Evolutionary conservation across 2,888 invertebrate genomes (phyloP), one percentile per base, ranked within the genome.

Genomic region (Biston betularia): DNA sequence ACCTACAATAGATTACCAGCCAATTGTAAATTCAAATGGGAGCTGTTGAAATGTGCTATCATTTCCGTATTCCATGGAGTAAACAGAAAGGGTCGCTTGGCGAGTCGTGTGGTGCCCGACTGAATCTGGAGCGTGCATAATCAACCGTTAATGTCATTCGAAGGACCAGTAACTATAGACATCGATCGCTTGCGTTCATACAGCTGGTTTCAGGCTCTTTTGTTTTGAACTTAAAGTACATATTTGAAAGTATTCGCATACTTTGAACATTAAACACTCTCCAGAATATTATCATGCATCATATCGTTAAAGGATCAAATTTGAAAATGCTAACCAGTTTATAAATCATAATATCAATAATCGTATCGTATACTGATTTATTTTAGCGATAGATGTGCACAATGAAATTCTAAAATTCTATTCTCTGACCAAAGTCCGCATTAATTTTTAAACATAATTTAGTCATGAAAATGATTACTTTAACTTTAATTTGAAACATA

Each of bases 91-190:
- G 79, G 76, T 68, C 59, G 79, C 74, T 73, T 74, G 75, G 33
- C 77, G 76, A 79, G 78, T 89, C 88, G 86, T 87, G 88, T 85
- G 77, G 74, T 77, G 81, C 73, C 83, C 83, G 85, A 85, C 87
- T 82, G 89, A 87, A 91, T 90, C 88, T 90, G 86, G 92, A 91
- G 90, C 93, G 89, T 85, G 88, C 88, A 92, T 91, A 92, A 92
- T 91, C 87, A 87, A 87, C 90, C 89, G 89, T 91, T 92, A 90
- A 93, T 91, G 67, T 52, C 34, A 60, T 56, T 59, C 67, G 49
- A 63, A 63, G 67, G 63, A 68, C 63, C 54, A 63, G 48, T 49
- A n/a, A 48, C 24, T 38, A 52, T 55, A 52, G 34, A 84, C 79
- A 82, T 58, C n/a, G 65, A 53, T 67, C 44, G 66, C 67, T 72